phyloP scores from a whole-genome alignment of 53 echinoderm and acorn worm genomes.

The Patiria pectinifera region DNA sequence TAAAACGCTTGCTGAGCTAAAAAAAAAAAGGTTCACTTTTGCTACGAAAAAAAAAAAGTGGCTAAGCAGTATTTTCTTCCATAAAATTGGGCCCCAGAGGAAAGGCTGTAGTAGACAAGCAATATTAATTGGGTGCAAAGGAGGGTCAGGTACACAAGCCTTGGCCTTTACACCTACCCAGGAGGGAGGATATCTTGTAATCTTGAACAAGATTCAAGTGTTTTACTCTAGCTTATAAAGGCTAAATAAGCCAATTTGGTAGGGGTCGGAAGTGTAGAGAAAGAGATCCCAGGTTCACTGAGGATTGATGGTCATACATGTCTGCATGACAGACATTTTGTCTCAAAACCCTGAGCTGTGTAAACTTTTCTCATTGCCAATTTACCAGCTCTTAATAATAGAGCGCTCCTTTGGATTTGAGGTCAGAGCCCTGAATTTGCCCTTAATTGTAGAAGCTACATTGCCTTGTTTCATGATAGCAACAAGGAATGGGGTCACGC shows the following conservation, averaged over 20 bases:
- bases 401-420: neutral
- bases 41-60: no score
- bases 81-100: no score
- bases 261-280: neutral
- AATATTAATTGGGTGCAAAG: conserved; percentile 11
- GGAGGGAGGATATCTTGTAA: neutral
- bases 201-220: conserved; percentile 11
- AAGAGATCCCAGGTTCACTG: neutral
- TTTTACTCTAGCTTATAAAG: neutral
- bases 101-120: neutral
- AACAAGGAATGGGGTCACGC: neutral
- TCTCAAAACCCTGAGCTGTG: neutral
- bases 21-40: no score
- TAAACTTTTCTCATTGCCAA: neutral
- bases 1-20: no score
- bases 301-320: neutral
- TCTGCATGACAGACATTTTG: neutral
- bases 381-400: neutral
- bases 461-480: neutral
- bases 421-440: neutral
- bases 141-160: neutral
- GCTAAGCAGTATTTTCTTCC: no score
- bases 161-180: neutral
- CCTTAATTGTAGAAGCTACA: neutral
- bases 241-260: neutral